Evolutionary conservation across 2,888 invertebrate species (phyloP).

Genomic region (Metallyticus violacea): DNA sequence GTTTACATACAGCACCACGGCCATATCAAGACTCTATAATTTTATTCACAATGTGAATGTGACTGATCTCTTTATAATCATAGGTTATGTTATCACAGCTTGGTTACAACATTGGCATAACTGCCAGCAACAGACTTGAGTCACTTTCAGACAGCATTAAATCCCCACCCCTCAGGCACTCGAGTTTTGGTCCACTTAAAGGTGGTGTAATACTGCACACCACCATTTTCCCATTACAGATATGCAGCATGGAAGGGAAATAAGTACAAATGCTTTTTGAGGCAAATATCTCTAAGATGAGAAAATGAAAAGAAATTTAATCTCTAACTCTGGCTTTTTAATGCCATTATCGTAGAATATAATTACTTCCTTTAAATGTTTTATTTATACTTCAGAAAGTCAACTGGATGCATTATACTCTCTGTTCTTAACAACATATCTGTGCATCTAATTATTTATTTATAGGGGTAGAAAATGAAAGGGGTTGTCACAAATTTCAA

Average conservation of each 20-base stretch:
- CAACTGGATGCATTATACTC: background rate
- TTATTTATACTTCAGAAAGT: background rate
- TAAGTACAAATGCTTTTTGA: background rate
- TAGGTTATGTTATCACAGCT: slow-evolving; percentile 29
- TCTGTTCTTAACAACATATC: too few relatives aligned
- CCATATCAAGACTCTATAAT: background rate
- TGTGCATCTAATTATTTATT: too few relatives aligned
- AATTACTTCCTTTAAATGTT: background rate
- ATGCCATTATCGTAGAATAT: background rate
- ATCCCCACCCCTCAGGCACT: slow-evolving; percentile 22
- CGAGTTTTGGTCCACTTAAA: slow-evolving; percentile 23
- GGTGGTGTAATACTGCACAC: background rate
- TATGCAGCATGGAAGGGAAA: background rate
- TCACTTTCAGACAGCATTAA: background rate
- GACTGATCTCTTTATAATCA: background rate
- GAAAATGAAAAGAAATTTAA: background rate
- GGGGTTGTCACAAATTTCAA: background rate
- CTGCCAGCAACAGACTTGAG: background rate
- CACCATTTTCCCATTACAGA: background rate
- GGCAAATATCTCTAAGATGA: background rate
- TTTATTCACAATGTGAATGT: background rate
- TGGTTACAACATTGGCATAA: slow-evolving; percentile 20
- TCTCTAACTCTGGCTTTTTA: background rate
- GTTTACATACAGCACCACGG: slow-evolving; percentile 8
- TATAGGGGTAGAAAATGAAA: background rate